Percentiles rank a stretch among this genome's conserved stretches.
Evolutionary conservation across 2,888 invertebrate genomes (phyloP).

Genomic region (Conchocele bisecta): DNA sequence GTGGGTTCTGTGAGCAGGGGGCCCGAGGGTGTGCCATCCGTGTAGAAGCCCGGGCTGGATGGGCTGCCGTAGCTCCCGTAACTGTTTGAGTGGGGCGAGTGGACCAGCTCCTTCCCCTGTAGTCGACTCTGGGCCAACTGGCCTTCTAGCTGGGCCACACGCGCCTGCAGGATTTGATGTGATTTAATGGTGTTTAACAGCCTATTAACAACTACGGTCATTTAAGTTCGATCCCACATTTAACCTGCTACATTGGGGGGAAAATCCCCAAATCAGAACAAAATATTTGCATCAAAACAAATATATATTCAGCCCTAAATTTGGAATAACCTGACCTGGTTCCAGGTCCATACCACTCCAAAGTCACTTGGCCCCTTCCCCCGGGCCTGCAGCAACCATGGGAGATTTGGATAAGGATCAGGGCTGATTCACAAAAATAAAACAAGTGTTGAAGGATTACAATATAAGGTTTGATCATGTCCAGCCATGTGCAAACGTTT

Average conservation of each 20-base stretch:
- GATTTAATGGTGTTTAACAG: not conserved
- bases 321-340: too few relatives aligned
- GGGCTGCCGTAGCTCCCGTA: constrained; percentile 47
- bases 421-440: not conserved
- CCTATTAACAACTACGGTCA: too few relatives aligned
- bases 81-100: constrained; percentile 38
- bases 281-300: too few relatives aligned
- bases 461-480: too few relatives aligned
- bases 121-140: constrained; percentile 72
- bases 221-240: too few relatives aligned
- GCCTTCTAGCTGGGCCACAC: constrained; percentile 73
- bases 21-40: constrained; percentile 69
- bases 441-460: too few relatives aligned
- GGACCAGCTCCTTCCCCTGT: constrained; percentile 68
- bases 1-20: constrained; percentile 82
- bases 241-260: too few relatives aligned
- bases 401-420: not conserved
- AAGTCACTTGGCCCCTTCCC: too few relatives aligned
- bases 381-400: not conserved
- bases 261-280: too few relatives aligned
- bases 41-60: constrained; percentile 60
- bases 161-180: constrained; percentile 66
- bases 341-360: too few relatives aligned
- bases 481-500: too few relatives aligned
- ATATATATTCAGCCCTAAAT: too few relatives aligned